Evolutionary conservation across 1,140 invertebrate species (phyloP).

Genomic region (Aphaenogaster ashmeadi): DNA sequence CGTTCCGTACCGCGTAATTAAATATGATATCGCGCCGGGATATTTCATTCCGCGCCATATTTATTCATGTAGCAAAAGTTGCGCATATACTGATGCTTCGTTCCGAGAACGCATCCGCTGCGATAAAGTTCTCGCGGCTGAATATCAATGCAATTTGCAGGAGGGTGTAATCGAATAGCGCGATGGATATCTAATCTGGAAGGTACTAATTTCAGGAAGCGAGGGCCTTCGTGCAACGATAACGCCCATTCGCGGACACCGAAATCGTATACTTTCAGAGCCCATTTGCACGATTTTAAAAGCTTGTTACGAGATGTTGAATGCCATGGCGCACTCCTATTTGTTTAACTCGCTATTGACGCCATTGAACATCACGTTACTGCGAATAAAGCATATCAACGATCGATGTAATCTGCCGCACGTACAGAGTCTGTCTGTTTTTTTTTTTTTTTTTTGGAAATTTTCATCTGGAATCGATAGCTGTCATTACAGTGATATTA

Average conservation of each 20-base stretch:
- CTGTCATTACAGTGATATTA: background rate
- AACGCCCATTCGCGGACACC: background rate
- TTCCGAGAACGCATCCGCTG: background rate
- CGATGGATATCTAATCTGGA: background rate
- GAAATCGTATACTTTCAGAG: background rate
- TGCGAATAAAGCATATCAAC: conserved; percentile 8
- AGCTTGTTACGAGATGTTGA: background rate
- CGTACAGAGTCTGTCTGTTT: background rate
- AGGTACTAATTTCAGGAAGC: conserved; percentile 1
- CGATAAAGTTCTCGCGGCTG: background rate
- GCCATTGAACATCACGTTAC: conserved; percentile 1
- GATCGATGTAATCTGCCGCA: background rate
- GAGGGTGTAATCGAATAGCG: background rate
- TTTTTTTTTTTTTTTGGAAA: background rate
- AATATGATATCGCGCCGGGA: background rate
- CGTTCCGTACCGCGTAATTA: background rate
- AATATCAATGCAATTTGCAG: conserved; percentile 3
- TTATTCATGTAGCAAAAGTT: conserved; percentile 16
- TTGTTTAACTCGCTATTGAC: conserved; percentile 13
- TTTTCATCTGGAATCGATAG: background rate
- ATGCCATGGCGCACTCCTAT: background rate
- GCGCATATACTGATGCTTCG: background rate
- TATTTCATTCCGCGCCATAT: background rate
- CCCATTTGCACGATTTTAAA: background rate
- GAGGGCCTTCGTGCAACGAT: background rate